Conservation (phyloP, 2,888 invertebrate species). For the Drosophila kambysellisi region DNA sequence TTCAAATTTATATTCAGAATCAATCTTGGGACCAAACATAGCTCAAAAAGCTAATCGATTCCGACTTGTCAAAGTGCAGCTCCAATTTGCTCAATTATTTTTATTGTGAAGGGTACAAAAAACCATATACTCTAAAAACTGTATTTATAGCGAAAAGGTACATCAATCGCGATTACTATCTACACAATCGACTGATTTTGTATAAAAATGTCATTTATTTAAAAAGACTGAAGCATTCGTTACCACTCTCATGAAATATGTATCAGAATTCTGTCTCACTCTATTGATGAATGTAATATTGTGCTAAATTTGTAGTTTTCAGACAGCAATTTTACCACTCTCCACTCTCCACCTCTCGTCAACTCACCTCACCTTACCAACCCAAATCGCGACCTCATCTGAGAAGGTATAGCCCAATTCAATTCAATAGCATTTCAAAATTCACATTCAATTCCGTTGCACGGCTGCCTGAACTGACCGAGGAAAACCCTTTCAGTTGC, state of each 20-base stretch:
- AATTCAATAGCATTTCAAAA: conserved; percentile 3
- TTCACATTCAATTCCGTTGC: conserved; percentile 22
- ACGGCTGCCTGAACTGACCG: conserved; percentile 8
- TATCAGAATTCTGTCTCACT: background rate
- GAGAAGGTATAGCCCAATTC: background rate
- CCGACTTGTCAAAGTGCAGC: background rate
- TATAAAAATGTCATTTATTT: background rate
- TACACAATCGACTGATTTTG: background rate
- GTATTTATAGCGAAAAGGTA: background rate
- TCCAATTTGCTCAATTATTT: background rate
- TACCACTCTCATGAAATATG: background rate
- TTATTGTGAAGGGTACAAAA: no score
- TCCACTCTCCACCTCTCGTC: no score
- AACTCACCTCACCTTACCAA: background rate
- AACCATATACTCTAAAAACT: background rate
- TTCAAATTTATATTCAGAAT: background rate
- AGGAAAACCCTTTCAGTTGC: conserved; percentile 10
- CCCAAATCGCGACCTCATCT: background rate
- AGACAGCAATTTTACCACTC: background rate
- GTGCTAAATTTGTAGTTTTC: background rate
- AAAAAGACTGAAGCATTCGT: background rate
- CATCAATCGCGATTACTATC: background rate
- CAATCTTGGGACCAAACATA: background rate
- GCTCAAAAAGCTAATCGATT: background rate
- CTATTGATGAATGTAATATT: background rate